Percentiles rank a stretch among this genome's conserved stretches.
Conservation (phyloP, 2,113 vertebrate genomes). For the Aldabrachelys gigantea region DNA sequence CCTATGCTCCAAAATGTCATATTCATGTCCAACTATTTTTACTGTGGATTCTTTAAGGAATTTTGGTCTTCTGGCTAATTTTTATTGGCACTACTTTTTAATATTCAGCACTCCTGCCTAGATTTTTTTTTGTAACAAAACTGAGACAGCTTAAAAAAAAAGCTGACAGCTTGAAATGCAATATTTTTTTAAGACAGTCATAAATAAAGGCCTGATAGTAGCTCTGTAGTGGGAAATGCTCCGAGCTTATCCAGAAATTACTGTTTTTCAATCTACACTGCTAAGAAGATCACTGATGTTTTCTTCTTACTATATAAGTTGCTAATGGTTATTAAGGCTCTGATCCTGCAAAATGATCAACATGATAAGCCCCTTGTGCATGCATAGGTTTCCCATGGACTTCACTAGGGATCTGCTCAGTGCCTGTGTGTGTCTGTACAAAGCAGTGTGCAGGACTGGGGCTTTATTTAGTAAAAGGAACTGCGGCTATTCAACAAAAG, state of each 20-base stretch:
- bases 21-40: conserved; percentile 27
- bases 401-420: not conserved
- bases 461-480: not conserved
- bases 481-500: not conserved
- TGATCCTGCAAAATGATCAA: not conserved
- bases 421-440: not conserved
- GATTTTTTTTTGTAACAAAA: conserved; percentile 38
- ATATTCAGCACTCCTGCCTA: conserved; percentile 48
- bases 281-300: conserved; percentile 49
- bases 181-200: conserved; percentile 12
- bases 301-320: not conserved
- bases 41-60: conserved; percentile 32
- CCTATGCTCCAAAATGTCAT: not conserved
- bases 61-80: conserved; percentile 46
- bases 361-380: not conserved
- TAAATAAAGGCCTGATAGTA: conserved; percentile 47
- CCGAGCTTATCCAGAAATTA: conserved; percentile 43
- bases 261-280: conserved; percentile 4
- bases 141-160: conserved; percentile 2
- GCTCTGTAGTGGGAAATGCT: conserved; percentile 53
- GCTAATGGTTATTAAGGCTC: not conserved
- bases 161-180: not conserved
- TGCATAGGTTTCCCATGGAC: not conserved
- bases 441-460: not conserved
- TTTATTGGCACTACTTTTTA: conserved; percentile 57